Base-by-base conservation (phyloP, 2,888 invertebrate genomes). In the Patella caerulea region DNA sequence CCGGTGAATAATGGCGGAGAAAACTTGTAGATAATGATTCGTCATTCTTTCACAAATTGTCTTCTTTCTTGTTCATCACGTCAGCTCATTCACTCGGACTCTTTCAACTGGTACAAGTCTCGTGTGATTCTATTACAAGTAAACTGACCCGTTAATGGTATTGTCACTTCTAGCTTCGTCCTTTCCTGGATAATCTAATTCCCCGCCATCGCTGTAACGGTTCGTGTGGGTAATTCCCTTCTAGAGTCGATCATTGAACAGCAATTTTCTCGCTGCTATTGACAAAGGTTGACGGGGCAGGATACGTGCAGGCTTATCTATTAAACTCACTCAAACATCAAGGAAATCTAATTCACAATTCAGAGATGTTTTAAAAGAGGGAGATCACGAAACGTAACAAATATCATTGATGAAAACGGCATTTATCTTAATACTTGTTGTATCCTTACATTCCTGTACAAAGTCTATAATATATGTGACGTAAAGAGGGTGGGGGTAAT, bases 241-340 rank as follows among this genome's bases (percentile, higher is more conserved):
- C 65, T 65, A 19, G 19, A 65, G 65, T 24, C 65, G 65, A 65
- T 65, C 19, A 24, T 65, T 65, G 19, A 19, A 65, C 65, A 24
- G 19, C 65, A 65, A 65, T 65, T 65, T 65, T 65, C 65, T 65
- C 65, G 65, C 65, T 65, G 19, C 65, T 65, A 65, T 65, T 65
- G 65, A 65, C 65, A 24, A 19, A 24, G 24, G 24, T 24, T 65
- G 65, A 65, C 65, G 24, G 65, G 65, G 19, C 65, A 65, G 65
- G 65, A 65, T 24, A 65, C 65, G 14, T 65, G 65, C 12, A 24
- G 24, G 65, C 65, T 65, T 65, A 65, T 65, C 65, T 65, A 45
- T 65, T 65, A 65, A 24, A 65, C 24, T 65, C 65, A 19, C 19
- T 65, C 65, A 65, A 65, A 65, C 65, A 65, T 65, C 19, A 65